Evolutionary conservation across 1,140 invertebrate genomes (phyloP).

Genomic region (Drosophila melanogaster): Release_6_plus_ISO1_MT NT_033779.5:3216001-3216500

Average conservation of each 20-base stretch:
- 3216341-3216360: conserved; percentile 24
- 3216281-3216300: conserved; percentile 26
- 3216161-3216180: conserved; percentile 28
- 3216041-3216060: conserved; percentile 26
- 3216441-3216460: no score
- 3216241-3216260: conserved; percentile 25
- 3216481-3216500: conserved; percentile 17
- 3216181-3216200: conserved; percentile 5
- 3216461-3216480: neutral
- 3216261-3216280: conserved; percentile 27
- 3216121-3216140: conserved; percentile 57
- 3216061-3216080: conserved; percentile 27
- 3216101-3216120: conserved; percentile 26
- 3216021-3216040: conserved; percentile 13
- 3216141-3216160: conserved; percentile 47
- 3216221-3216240: conserved; percentile 31
- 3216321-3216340: conserved; percentile 13
- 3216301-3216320: conserved; percentile 27
- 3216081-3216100: conserved; percentile 42
- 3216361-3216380: neutral
- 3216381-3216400: conserved; percentile 20
- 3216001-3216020: conserved; percentile 29
- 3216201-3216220: conserved; percentile 8
- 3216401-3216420: conserved; percentile 23
- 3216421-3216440: neutral